Percentiles rank a stretch among this genome's conserved stretches.
phyloP scores from a whole-genome alignment of 2,888 invertebrate genomes.

The Parasteatoda lunata region DNA sequence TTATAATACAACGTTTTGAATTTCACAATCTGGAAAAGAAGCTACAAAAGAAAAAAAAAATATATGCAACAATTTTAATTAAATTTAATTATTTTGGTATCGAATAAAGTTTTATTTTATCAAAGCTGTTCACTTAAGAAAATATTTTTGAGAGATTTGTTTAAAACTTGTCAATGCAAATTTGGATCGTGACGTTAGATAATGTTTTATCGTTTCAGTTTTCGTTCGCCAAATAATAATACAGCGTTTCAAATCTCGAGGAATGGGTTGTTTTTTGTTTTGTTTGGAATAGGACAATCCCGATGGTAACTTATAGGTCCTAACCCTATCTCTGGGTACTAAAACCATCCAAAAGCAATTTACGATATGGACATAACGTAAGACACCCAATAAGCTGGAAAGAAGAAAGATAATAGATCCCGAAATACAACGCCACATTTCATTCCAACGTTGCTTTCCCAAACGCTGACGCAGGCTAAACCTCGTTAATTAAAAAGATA shows the following conservation, averaged over 20 bases:
- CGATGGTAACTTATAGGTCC: neutral
- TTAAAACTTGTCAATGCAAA: too few species aligned
- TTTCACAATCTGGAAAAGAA: too few species aligned
- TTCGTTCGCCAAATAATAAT: too few species aligned
- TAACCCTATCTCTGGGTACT: neutral
- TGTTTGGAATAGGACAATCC: neutral
- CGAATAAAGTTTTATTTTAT: too few species aligned
- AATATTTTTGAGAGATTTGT: too few species aligned
- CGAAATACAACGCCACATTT: conserved; percentile 24
- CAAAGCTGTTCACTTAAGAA: too few species aligned
- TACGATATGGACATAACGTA: neutral
- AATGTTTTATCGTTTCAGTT: too few species aligned
- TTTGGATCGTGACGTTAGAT: too few species aligned
- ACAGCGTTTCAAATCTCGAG: neutral
- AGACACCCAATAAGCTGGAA: neutral
- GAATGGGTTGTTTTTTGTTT: neutral
- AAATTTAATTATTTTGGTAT: too few species aligned
- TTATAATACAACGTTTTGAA: too few species aligned
- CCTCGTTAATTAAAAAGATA: conserved; percentile 68
- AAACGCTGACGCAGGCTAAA: conserved; percentile 56
- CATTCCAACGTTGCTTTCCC: conserved; percentile 28
- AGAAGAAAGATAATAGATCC: conserved; percentile 22
- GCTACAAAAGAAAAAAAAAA: too few species aligned
- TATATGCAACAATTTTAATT: too few species aligned
- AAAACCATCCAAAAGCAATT: neutral